Base-by-base conservation (phyloP, 2,888 invertebrate species). In the Rugalucina vietnamica region DNA sequence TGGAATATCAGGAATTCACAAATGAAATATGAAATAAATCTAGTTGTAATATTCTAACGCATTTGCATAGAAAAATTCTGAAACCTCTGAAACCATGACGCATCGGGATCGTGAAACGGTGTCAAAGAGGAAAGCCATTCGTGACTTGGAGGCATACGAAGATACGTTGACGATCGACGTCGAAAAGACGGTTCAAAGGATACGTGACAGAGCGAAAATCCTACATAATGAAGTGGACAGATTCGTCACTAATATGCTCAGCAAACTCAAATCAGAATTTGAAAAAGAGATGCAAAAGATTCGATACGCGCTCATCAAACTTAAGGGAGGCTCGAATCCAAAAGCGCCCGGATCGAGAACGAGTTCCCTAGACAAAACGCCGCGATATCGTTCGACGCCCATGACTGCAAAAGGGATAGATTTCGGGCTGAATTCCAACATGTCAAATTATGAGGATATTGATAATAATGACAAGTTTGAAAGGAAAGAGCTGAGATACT, bases 81-180 rank as follows among this genome's bases (percentile, higher is more conserved):
- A n/a, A n/a, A n/a, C n/a, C n/a, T n/a, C n/a, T n/a, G n/a, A n/a
- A 5, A 65, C 32, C 18, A 65, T 65, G 65, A 65, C 65, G 4
- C 34, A 65, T n/a, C 65, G 65, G 1, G 65, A 65, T 34, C 65
- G 65, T 18, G 65, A 65, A 34, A 65, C 65, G 18, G 65, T 65
- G 3, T 65, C 65, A 12, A 65, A 65, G n/a, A 85, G 81, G 70
- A 78, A 82, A 54, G 87, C 85, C 18, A 34, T 87, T 2, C 60
- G 85, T 21, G 85, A 84, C 27, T 71, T 87, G n/a, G 50, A 78
- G 18, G 79, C 81, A n/a, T 87, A 87, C 57, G 87, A 87, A 77
- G 85, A 85, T 54, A 76, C 87, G 4, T 36, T 87, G 4, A 87
- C 85, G 24, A 74, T 83, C 1, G 78, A 87, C n/a, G 85, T 87